A percentile compares a stretch with the other conserved stretches of the same genome.
phyloP scores from a whole-genome alignment of 2,113 vertebrate genomes.

The Bungarus multicinctus region DNA sequence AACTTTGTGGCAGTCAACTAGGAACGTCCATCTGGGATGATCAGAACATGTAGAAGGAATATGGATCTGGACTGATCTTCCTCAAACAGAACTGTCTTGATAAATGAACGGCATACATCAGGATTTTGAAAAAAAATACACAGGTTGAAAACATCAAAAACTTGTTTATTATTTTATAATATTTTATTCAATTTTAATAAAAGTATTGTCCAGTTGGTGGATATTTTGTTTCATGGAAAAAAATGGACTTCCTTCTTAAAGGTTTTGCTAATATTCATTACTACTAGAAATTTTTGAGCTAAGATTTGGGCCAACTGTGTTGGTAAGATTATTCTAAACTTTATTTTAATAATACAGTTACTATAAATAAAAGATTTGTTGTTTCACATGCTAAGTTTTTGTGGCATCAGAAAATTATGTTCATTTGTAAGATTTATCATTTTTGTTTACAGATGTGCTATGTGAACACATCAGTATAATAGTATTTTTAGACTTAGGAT shows the following conservation, averaged over 20 bases:
- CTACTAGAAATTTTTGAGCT: conserved; percentile 52
- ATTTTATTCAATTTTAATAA: neutral
- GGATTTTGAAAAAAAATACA: conserved; percentile 19
- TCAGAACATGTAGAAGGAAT: conserved; percentile 45
- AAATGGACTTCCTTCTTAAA: neutral
- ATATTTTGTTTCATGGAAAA: neutral
- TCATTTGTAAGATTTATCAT: neutral
- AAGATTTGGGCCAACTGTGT: conserved; percentile 52
- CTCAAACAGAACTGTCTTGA: conserved; percentile 45
- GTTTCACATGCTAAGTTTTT: neutral
- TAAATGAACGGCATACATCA: conserved; percentile 54
- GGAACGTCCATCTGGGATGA: conserved; percentile 36
- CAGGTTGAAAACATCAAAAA: conserved; percentile 33
- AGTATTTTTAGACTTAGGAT: neutral
- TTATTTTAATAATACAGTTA: conserved; percentile 12
- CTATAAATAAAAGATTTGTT: neutral
- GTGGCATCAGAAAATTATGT: neutral
- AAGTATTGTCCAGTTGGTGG: neutral
- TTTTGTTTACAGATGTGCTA: neutral
- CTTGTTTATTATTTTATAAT: neutral
- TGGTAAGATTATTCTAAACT: conserved; percentile 58
- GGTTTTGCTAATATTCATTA: conserved; percentile 46
- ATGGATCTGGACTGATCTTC: conserved; percentile 48
- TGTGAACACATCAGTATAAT: neutral
- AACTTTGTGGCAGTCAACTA: conserved; percentile 43